phyloP scores from a whole-genome alignment of 53 echinoderm and acorn worm genomes.

The Arbacia lixula region DNA sequence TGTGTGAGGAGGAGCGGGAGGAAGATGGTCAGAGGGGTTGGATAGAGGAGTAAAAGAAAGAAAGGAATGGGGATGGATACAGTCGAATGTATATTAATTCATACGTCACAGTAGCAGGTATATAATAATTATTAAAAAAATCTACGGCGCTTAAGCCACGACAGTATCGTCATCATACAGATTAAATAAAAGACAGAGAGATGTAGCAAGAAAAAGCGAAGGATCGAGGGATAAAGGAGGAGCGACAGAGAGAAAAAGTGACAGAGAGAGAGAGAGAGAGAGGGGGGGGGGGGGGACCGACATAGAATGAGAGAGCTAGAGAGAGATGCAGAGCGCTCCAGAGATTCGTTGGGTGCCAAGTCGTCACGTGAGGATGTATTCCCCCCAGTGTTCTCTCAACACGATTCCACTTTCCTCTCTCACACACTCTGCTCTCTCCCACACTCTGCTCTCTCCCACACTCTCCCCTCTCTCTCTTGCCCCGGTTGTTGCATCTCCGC shows the following conservation, averaged over 20 bases:
- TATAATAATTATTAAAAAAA: no score
- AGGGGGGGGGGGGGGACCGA: neutral
- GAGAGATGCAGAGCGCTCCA: neutral
- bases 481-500: constrained; percentile 1
- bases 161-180: no score
- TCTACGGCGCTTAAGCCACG: no score
- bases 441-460: no score
- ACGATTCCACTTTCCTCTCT: neutral
- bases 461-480: no score
- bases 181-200: neutral
- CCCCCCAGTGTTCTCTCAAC: constrained; percentile 3
- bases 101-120: no score
- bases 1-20: no score
- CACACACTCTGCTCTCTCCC: no score
- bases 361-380: constrained; percentile 20
- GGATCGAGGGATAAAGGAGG: neutral
- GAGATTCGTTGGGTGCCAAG: neutral
- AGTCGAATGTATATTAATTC: no score
- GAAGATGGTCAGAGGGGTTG: no score
- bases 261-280: neutral
- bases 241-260: neutral
- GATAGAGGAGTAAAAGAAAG: no score
- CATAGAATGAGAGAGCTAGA: neutral
- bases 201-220: neutral
- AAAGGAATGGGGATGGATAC: no score